Evolutionary conservation across 1,140 invertebrate genomes (phyloP).

Genomic region (Homalodisca vitripennis): DNA sequence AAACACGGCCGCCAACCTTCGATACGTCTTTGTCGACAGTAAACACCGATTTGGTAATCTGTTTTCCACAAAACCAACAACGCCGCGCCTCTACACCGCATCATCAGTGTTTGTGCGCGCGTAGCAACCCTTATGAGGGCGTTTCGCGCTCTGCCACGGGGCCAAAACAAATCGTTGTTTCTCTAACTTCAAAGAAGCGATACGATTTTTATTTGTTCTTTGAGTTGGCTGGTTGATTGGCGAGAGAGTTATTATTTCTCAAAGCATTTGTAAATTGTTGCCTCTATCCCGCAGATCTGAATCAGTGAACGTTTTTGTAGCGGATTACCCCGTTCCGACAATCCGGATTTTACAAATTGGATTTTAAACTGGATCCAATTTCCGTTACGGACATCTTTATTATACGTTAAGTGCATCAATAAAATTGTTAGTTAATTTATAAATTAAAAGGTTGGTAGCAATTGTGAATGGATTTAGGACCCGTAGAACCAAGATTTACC

Average conservation of each 20-base stretch:
- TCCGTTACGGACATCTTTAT: no score
- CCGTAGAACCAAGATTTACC: no score
- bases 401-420: no score
- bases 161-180: background rate
- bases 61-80: conserved; percentile 1
- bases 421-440: no score
- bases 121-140: no score
- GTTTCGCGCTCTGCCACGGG: background rate
- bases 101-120: background rate
- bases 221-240: background rate
- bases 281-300: no score
- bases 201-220: background rate
- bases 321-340: no score
- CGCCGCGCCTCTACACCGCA: background rate
- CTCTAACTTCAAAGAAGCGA: background rate
- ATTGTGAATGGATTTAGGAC: no score
- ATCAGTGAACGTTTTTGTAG: no score
- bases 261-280: background rate
- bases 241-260: background rate
- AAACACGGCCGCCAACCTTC: background rate
- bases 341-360: no score
- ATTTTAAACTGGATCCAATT: no score
- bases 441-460: no score
- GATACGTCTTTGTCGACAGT: background rate
- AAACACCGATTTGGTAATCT: conserved; percentile 4